Evolutionary conservation across 2,797 vertebrate species (phyloP).

Genomic region (Knipowitschia caucasica): DNA sequence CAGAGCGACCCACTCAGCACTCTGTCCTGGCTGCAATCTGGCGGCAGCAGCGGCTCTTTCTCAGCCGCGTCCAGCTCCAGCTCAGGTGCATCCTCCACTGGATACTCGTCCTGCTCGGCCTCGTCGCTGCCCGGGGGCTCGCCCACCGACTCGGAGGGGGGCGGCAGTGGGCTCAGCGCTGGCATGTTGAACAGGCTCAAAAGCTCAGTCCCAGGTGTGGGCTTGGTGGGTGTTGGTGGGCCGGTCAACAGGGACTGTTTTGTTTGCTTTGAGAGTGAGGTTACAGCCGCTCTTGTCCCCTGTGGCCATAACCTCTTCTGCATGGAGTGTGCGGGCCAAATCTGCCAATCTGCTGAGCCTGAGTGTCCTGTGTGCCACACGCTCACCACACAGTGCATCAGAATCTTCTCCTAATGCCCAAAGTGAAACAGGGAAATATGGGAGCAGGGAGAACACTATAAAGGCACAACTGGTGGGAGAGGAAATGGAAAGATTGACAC

Average conservation of each 20-base stretch:
- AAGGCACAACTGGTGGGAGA: slow-evolving; percentile 38
- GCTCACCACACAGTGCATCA: slow-evolving; percentile 93
- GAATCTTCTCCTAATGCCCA: slow-evolving; percentile 91
- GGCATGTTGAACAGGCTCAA: slow-evolving; percentile 77
- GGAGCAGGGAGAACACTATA: slow-evolving; percentile 24
- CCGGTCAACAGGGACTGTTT: slow-evolving; percentile 85
- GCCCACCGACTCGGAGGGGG: slow-evolving; percentile 84
- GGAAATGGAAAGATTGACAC: slow-evolving; percentile 59
- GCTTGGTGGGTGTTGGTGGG: slow-evolving; percentile 55
- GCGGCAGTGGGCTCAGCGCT: slow-evolving; percentile 66
- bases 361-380: slow-evolving; percentile 93
- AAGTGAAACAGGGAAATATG: slow-evolving; percentile 1
- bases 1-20: slow-evolving; percentile 86
- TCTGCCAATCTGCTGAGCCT: slow-evolving; percentile 87
- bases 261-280: slow-evolving; percentile 93
- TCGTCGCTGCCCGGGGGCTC: slow-evolving; percentile 86
- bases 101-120: slow-evolving; percentile 86
- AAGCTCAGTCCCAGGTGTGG: slow-evolving; percentile 53
- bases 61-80: slow-evolving; percentile 79
- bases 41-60: slow-evolving; percentile 78
- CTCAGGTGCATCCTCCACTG: slow-evolving; percentile 77
- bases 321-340: slow-evolving; percentile 95
- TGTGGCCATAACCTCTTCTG: slow-evolving; percentile 98
- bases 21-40: slow-evolving; percentile 85
- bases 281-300: slow-evolving; percentile 90